A percentile compares a stretch with the other conserved stretches of the same genome.
These are phyloP conservation scores for Heliopora coerulea DNA, from an alignment of 92 coral and sea anemone genomes.

Conservation along the genomic window DNA sequence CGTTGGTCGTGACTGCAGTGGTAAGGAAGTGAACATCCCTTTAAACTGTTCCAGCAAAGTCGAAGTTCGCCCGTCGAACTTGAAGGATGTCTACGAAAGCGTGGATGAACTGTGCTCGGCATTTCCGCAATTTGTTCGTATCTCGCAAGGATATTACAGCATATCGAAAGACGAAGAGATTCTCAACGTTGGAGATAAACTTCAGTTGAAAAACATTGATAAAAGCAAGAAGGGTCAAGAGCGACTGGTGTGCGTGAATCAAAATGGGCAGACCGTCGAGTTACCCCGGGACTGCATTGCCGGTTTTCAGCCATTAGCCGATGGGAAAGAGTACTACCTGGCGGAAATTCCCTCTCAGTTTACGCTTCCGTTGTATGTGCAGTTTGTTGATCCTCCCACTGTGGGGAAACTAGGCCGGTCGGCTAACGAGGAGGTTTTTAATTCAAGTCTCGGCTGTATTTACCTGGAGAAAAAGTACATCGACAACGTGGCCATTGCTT, in stretches of 20 bases:
- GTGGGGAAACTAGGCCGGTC: constrained; percentile 45
- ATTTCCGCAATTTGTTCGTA: constrained; percentile 76
- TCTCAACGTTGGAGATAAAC: constrained; percentile 87
- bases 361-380: constrained; percentile 74
- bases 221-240: constrained; percentile 55
- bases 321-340: constrained; percentile 90
- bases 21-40: constrained; percentile 76
- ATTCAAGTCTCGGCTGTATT: constrained; percentile 76
- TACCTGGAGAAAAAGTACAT: constrained; percentile 64
- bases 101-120: constrained; percentile 62
- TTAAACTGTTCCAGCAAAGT: constrained; percentile 83
- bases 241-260: constrained; percentile 51
- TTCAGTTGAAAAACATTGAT: constrained; percentile 61
- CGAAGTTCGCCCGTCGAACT: constrained; percentile 79
- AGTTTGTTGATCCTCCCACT: constrained; percentile 73
- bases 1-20: constrained; percentile 72
- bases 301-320: constrained; percentile 84
- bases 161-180: constrained; percentile 59
- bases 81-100: constrained; percentile 76
- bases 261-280: constrained; percentile 61
- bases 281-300: constrained; percentile 73
- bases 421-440: constrained; percentile 60
- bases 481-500: constrained; percentile 71
- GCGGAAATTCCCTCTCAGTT: constrained; percentile 54
- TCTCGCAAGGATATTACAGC: constrained; percentile 80